These are phyloP conservation scores for Embidobia sp. DNA, from an alignment of 2,888 invertebrate genomes.

Conservation along the genomic window DNA sequence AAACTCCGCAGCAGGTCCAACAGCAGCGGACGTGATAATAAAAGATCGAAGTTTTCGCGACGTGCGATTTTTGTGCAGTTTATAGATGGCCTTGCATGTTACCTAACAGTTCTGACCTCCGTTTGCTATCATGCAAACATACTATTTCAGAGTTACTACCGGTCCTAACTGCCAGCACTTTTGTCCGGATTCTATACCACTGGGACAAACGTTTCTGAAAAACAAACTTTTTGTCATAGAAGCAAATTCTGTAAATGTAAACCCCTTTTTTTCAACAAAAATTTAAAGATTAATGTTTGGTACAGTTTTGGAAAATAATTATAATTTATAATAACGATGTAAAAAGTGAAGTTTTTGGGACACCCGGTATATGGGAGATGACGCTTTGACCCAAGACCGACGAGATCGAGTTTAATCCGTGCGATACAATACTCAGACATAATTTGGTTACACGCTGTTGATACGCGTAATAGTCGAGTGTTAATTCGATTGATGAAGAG, in stretches of 20 bases:
- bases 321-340: too few relatives aligned
- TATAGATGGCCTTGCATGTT: constrained; percentile 66
- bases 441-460: constrained; percentile 45
- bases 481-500: constrained; percentile 51
- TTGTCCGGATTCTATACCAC: too few relatives aligned
- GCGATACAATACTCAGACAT: constrained; percentile 12
- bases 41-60: constrained; percentile 27
- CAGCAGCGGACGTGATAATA: constrained; percentile 7
- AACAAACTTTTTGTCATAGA: too few relatives aligned
- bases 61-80: constrained; percentile 46
- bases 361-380: constrained; percentile 26
- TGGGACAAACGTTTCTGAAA: too few relatives aligned
- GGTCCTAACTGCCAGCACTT: constrained; percentile 49
- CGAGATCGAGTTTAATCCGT: constrained; percentile 36
- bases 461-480: constrained; percentile 48
- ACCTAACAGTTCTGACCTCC: constrained; percentile 72
- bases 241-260: too few relatives aligned
- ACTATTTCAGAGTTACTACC: constrained; percentile 68
- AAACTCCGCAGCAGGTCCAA: constrained; percentile 26
- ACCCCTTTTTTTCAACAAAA: too few relatives aligned
- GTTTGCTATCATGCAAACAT: constrained; percentile 68
- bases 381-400: constrained; percentile 46
- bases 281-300: too few relatives aligned
- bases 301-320: too few relatives aligned
- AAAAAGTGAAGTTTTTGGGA: not conserved